Conservation (phyloP, 2,797 vertebrate species). For the Manis pentadactyla region DNA sequence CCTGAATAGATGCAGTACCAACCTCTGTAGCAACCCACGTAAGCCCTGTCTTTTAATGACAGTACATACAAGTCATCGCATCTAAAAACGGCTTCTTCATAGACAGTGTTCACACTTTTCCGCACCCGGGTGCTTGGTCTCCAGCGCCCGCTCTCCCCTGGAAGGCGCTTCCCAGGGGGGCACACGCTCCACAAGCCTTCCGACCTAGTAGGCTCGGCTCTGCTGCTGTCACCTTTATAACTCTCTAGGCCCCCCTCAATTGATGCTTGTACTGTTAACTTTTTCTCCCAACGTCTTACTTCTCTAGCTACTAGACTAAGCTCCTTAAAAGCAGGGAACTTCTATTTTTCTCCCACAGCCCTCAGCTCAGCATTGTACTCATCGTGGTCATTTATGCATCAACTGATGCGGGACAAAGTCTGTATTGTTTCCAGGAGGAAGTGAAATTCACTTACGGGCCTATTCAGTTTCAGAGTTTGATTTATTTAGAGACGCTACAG, state of each 20-base stretch:
- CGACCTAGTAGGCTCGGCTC: neutral
- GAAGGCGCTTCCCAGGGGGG: neutral
- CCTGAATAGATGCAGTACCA: neutral
- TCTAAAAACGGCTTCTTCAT: neutral
- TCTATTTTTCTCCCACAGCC: neutral
- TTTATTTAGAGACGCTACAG: neutral
- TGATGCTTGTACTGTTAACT: neutral
- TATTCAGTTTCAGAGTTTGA: neutral
- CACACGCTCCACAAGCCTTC: neutral
- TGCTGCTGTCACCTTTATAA: neutral
- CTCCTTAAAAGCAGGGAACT: neutral
- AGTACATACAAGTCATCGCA: neutral
- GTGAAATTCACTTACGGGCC: neutral
- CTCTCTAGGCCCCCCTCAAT: neutral
- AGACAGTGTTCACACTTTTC: neutral
- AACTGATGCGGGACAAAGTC: neutral
- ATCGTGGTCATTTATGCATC: neutral
- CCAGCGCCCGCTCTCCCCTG: neutral
- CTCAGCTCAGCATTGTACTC: neutral
- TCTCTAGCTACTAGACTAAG: neutral
- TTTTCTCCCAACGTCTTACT: neutral
- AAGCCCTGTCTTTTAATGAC: neutral
- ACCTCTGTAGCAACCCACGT: neutral
- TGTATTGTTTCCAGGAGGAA: neutral
- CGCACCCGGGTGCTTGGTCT: neutral